Base-by-base conservation (phyloP, 1,140 invertebrate species). In the Samia ricini region DNA sequence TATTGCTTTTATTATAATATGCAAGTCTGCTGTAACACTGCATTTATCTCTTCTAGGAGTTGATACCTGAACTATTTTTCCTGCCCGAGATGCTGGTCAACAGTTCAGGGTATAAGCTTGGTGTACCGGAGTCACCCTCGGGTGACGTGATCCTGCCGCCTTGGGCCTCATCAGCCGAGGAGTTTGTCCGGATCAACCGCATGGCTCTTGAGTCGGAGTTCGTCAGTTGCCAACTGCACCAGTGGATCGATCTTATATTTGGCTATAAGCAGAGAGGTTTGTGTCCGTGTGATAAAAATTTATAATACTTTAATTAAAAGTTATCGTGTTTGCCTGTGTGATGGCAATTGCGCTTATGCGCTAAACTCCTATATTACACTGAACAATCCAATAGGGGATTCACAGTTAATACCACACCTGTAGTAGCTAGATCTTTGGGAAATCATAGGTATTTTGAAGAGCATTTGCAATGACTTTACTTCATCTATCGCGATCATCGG, bases 241-340 rank as follows among this genome's bases (percentile, higher is more conserved):
- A 99, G 86, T 99, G 99, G 99, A 99, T 99, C 72, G 99, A 99
- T 91, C 92, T 99, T 55, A 99, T 99, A 77, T 99, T 99, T 90
- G 99, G 99, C 56, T 99, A 99, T 88, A 99, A 99, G 90, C 99
- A 99, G 89, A 94, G 97, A 93, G 98, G 96, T 96, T 92, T 97
- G 95, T 94, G 33, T 52, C 6, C 4, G 12, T 12, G 7, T 12
- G n/a, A n/a, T n/a, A n/a, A n/a, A n/a, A 22, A 10, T 26, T 15
- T 1, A 10, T 12, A 55, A 24, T 55, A 26, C 26, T 26, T 26
- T 4, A 26, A 26, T 26, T 26, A 26, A 26, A 26, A 26, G 4
- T 26, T 26, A 26, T 4, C 26, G 26, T 4, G 26, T 26, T 26
- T 26, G 26, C 8, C 26, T 26, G 26, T 26, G 26, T 26, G 26